phyloP scores from a whole-genome alignment of 2,888 invertebrate species.

The Cephus pulcher region DNA sequence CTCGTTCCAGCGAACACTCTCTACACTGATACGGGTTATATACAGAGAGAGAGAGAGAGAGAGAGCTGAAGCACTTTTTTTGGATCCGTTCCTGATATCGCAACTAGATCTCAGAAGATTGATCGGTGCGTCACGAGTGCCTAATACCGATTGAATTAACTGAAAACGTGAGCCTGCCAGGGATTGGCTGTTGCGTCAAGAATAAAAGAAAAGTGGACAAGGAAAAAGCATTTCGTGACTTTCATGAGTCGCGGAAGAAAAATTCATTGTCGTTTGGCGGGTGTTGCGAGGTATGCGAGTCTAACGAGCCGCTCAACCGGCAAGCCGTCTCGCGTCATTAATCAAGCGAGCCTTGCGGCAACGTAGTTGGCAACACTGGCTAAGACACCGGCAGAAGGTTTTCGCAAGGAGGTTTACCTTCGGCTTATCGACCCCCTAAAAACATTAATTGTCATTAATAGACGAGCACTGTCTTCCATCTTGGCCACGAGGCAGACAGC shows the following conservation, averaged over 20 bases:
- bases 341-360: background rate
- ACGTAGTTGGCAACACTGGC: background rate
- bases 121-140: background rate
- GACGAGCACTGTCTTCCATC: slow-evolving; percentile 29
- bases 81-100: background rate
- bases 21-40: background rate
- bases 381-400: background rate
- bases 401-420: slow-evolving; percentile 21
- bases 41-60: no score
- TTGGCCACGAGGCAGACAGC: slow-evolving; percentile 25
- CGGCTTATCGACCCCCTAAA: slow-evolving; percentile 35
- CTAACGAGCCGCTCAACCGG: slow-evolving; percentile 2
- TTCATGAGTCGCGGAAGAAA: background rate
- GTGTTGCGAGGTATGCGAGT: slow-evolving; percentile 3
- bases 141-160: background rate
- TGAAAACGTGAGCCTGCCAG: background rate
- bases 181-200: background rate
- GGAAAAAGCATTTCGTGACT: background rate
- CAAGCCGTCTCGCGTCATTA: background rate
- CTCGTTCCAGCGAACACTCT: slow-evolving; percentile 1
- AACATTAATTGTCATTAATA: slow-evolving; percentile 44
- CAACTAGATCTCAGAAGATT: background rate
- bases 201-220: background rate
- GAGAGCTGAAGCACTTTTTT: background rate
- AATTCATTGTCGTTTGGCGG: background rate